Evolutionary conservation across 2,888 invertebrate genomes (phyloP).

Genomic region (Microplitis manilae): DNA sequence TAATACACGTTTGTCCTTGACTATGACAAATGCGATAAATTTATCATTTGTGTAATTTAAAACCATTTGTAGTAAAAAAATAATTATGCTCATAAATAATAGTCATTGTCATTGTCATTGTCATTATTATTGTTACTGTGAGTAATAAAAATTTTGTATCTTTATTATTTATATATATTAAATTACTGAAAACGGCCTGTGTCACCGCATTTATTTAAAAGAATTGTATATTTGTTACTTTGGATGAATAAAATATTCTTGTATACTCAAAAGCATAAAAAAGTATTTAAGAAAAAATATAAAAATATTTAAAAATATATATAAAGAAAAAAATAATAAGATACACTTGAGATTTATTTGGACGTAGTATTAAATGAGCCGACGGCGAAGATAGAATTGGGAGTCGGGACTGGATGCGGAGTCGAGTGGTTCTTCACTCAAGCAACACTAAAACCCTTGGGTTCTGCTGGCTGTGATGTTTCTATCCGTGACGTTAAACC

Average conservation of each 20-base stretch:
- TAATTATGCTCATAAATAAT: no score
- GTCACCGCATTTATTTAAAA: constrained; percentile 65
- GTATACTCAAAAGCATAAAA: constrained; percentile 64
- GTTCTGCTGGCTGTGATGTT: no score
- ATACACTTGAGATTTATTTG: constrained; percentile 34
- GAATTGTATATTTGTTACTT: constrained; percentile 72
- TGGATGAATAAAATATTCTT: constrained; percentile 72
- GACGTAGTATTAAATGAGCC: constrained; percentile 18
- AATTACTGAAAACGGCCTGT: constrained; percentile 13
- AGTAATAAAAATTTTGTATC: not conserved
- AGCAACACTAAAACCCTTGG: not conserved
- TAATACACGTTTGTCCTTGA: not conserved
- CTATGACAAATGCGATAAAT: not conserved
- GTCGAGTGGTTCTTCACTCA: not conserved
- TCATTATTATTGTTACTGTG: not conserved
- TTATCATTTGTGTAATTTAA: not conserved
- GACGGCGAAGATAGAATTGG: constrained; percentile 23
- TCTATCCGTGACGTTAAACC: no score
- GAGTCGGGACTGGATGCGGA: constrained; percentile 26
- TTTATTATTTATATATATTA: not conserved
- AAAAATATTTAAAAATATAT: constrained; percentile 17
- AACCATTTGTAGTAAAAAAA: not conserved
- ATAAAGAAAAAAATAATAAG: constrained; percentile 1
- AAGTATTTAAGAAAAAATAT: constrained; percentile 29
- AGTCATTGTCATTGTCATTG: not conserved